Base-by-base conservation (phyloP, 2,797 vertebrate species). In the Gadopsis bispinosus region DNA sequence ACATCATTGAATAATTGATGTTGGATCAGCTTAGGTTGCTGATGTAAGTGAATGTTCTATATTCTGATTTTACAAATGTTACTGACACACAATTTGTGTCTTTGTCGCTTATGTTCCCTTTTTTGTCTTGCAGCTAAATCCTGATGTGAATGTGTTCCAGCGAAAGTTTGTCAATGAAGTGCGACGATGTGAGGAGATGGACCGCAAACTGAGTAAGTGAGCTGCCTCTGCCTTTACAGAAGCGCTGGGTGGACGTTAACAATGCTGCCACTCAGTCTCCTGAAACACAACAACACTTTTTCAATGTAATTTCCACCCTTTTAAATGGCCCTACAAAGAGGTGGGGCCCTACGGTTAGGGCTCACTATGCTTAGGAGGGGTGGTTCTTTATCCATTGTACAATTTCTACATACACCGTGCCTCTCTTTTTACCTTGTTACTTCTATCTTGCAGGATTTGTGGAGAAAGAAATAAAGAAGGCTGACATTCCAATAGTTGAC, bases 161-260 rank as follows among this genome's bases (percentile, higher is more conserved):
- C 92, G 98, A 3, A 99, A 99, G 91, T 99, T 99, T 91, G 98
- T 99, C 26, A 99, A 99, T 72, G 98, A 99, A 89, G 98, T 99
- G 19, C 93, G 98, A 69, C 92, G 98, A 65, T 99, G 98, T 56
- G 98, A 99, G 88, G 98, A 99, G 84, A 99, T 99, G 98, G 98
- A 99, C 90, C 95, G 98, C 69, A 99, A 99, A 91, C 95, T 99
- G 55, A 95, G 98, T 99, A 92, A 81, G 97, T 95, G 1, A 51
- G 50, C 65, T 22, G 56, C 1, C 7, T 20, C 22, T 48, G 14
- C 39, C 39, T 14, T 47, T 2, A 8, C 31, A 31, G 39, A 54
- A 55, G 22, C 8, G 0, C 19, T 35, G 3, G 2, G 29, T n/a
- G 16, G 17, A 50, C 59, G 48, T 17, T 2, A 14, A 58, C 4